Percentiles rank a stretch among this genome's conserved stretches.
phyloP scores from a whole-genome alignment of 2,797 vertebrate genomes.

The Oreochromis mossambicus region DNA sequence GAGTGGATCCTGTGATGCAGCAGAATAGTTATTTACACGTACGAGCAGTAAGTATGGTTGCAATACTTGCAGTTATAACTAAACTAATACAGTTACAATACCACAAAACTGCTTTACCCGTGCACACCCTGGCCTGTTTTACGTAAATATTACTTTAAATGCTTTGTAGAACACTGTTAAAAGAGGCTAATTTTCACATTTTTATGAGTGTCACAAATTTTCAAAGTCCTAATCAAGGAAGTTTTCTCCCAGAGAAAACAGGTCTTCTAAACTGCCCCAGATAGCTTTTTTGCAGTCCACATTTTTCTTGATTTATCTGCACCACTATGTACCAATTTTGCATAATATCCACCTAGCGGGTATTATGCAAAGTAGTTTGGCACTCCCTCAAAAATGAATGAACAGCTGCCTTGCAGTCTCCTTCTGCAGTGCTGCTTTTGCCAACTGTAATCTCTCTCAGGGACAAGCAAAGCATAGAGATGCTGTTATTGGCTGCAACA shows the following conservation, averaged over 20 bases:
- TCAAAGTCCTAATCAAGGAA: not conserved
- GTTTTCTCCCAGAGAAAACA: not conserved
- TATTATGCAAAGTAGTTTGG: not conserved
- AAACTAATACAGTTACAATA: not conserved
- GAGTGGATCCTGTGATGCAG: not conserved
- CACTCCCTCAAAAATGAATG: not conserved
- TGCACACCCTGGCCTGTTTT: not conserved
- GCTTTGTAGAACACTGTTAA: not conserved
- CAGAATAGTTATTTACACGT: not conserved
- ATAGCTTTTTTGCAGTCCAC: not conserved
- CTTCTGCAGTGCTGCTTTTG: not conserved
- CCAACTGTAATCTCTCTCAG: not conserved
- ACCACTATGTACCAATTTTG: not conserved
- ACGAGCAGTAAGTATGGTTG: not conserved
- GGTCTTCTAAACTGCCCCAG: not conserved
- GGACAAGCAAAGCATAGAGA: not conserved
- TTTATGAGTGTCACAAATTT: not conserved
- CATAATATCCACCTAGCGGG: not conserved
- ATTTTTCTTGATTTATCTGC: not conserved
- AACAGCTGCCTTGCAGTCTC: not conserved
- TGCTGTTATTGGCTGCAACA: not conserved
- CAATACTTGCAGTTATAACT: not conserved
- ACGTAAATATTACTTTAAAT: not conserved
- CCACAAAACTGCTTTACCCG: not conserved
- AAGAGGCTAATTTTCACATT: not conserved